Base-by-base conservation (phyloP, 2,113 vertebrate genomes). In the Pampusana beccarii region DNA sequence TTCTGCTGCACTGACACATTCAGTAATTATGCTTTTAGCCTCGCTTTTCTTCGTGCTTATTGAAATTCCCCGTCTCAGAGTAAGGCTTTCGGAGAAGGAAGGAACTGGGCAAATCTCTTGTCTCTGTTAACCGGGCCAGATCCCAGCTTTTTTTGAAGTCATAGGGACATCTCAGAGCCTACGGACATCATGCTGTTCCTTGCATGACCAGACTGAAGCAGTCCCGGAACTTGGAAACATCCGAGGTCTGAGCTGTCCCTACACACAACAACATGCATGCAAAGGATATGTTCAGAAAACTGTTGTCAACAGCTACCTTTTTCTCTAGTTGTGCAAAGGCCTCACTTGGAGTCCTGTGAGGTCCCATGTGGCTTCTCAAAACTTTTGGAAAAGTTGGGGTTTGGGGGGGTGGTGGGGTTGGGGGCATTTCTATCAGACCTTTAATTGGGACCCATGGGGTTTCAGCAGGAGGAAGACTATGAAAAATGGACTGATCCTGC, bases 101-200 rank as follows among this genome's bases (percentile, higher is more conserved):
- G 46, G 25, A 36, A 16, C 13, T 29, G 9, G 40, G 3, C 4
- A 58, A 86, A 54, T 2, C 10, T 5, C 11, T 69, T 83, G 18
- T 46, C 46, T 34, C 46, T 13, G 4, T 57, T 83, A 54, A 58
- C 16, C 58, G 31, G 28, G 16, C 10, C 56, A 90, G 17, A 80
- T 80, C 1, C 7, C 21, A n/a, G 10, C 53, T 69, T 75, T 24
- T 1, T 90, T 65, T 42, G 3, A 8, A 80, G 38, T 24, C 12
- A 29, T 17, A 34, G 13, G 25, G 53, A 40, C 40, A 28, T 57
- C 9, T 50, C 24, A 65, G 54, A 7, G 18, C 6, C 3, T 44
- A 9, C 1, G 2, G 57, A 31, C 7, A 48, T 13, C 6, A 0
- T 33, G 13, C 3, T 81, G 33, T 12, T 17, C 33, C 24, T 75